Conservation (phyloP, 2,113 vertebrate species). For the Dromas ardeola region DNA sequence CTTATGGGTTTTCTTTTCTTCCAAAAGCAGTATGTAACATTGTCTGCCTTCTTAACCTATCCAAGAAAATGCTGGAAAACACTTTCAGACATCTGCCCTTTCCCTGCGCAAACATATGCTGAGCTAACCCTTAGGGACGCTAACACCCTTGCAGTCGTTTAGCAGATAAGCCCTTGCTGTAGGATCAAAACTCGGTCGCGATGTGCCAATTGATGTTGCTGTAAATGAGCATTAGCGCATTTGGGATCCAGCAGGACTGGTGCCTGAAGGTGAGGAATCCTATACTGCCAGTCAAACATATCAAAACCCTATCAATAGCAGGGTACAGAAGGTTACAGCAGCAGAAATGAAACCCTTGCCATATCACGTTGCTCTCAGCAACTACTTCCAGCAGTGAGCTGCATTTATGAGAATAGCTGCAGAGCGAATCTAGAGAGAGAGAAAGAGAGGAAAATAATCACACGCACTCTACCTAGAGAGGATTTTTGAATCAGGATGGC, state of each 20-base stretch:
- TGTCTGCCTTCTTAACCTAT: not conserved
- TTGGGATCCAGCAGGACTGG: conserved; percentile 34
- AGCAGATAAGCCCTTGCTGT: not conserved
- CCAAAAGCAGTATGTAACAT: not conserved
- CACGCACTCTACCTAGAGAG: not conserved
- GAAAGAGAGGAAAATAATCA: not conserved
- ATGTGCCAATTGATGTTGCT: conserved; percentile 5
- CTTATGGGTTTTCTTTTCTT: not conserved
- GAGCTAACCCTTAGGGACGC: conserved; percentile 28
- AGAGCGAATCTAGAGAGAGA: not conserved
- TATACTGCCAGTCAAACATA: conserved; percentile 18
- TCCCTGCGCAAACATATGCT: conserved; percentile 45
- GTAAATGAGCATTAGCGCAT: conserved; percentile 40
- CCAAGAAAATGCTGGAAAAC: not conserved
- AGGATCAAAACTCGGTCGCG: conserved; percentile 14
- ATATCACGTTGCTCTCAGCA: conserved; percentile 11
- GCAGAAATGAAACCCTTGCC: conserved; percentile 1
- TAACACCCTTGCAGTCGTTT: not conserved
- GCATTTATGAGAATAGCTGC: not conserved
- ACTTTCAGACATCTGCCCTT: not conserved
- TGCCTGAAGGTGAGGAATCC: conserved; percentile 34
- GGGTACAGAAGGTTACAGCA: conserved; percentile 16
- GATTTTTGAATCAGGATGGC: not conserved
- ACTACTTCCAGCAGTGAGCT: conserved; percentile 14
- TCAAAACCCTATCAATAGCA: conserved; percentile 7